Percentiles rank a stretch among this genome's conserved stretches.
phyloP scores from a whole-genome alignment of 2,888 invertebrate species.

The Napeogenes inachia region DNA sequence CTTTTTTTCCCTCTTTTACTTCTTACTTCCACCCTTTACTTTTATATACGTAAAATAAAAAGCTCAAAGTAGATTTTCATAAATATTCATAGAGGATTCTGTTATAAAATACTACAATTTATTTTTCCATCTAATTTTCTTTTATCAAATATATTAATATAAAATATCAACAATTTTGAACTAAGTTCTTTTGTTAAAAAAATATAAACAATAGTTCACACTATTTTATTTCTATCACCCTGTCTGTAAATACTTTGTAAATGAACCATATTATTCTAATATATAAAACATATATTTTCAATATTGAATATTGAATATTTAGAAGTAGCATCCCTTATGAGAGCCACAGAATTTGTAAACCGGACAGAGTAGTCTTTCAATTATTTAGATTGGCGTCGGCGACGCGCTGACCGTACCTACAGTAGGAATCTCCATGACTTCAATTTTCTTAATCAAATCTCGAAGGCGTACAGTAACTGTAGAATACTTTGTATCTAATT shows the following conservation, averaged over 20 bases:
- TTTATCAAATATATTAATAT: too few relatives aligned
- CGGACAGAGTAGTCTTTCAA: slow-evolving; percentile 71
- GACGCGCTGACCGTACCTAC: slow-evolving; percentile 43
- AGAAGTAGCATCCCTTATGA: slow-evolving; percentile 26
- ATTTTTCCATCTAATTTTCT: not conserved
- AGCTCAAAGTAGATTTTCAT: slow-evolving; percentile 43
- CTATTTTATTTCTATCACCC: too few relatives aligned
- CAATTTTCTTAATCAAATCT: slow-evolving; percentile 7
- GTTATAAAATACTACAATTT: not conserved
- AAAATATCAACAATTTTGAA: too few relatives aligned
- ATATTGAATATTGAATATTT: not conserved
- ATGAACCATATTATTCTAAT: too few relatives aligned
- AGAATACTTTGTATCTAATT: not conserved
- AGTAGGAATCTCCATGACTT: slow-evolving; percentile 9
- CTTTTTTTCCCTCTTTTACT: slow-evolving; percentile 76
- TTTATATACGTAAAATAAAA: slow-evolving; percentile 62
- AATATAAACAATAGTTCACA: too few relatives aligned
- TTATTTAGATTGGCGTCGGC: slow-evolving; percentile 76
- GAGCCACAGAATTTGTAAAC: slow-evolving; percentile 57
- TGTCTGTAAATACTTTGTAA: too few relatives aligned
- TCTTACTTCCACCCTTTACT: slow-evolving; percentile 77
- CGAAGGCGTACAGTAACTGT: not conserved
- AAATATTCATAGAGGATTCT: not conserved
- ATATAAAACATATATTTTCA: not conserved
- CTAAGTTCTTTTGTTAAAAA: too few relatives aligned